Percentiles rank a stretch among this genome's conserved stretches.
Evolutionary conservation across 2,888 invertebrate species (phyloP).

Genomic region (Octodonta nipae): DNA sequence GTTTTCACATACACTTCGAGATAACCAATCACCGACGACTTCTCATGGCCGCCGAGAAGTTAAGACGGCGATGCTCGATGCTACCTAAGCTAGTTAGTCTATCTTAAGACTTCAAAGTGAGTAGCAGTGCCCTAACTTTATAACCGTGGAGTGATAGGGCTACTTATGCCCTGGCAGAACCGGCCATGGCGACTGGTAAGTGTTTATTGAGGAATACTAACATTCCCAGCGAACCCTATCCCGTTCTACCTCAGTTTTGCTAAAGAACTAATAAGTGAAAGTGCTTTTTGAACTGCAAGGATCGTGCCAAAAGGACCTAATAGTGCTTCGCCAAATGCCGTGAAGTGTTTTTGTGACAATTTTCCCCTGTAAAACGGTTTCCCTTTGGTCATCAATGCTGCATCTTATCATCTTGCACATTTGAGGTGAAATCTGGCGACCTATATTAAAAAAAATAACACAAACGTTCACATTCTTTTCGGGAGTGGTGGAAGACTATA

Average conservation of each 20-base stretch:
- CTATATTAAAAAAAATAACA: no score
- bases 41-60: conserved; percentile 22
- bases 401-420: conserved; percentile 4
- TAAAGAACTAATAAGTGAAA: no score
- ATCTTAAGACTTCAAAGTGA: conserved; percentile 27
- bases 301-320: no score
- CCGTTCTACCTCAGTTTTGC: conserved; percentile 4
- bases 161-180: conserved; percentile 24
- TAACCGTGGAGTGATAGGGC: conserved; percentile 26
- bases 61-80: conserved; percentile 23
- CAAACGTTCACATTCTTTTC: no score
- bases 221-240: conserved; percentile 9
- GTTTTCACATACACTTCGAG: no score
- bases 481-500: background rate
- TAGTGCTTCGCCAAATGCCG: no score
- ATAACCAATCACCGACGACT: conserved; percentile 20
- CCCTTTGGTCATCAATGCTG: background rate
- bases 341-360: no score
- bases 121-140: conserved; percentile 23
- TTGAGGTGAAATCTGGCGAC: conserved; percentile 19
- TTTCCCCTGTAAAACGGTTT: no score
- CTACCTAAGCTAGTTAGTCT: conserved; percentile 24
- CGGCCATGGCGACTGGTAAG: conserved; percentile 29
- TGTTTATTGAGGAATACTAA: conserved; percentile 10
- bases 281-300: no score